These are phyloP conservation scores for Odontamblyopus lacepedii DNA, from an alignment of 2,797 vertebrate species.

Conservation along the genomic window DNA sequence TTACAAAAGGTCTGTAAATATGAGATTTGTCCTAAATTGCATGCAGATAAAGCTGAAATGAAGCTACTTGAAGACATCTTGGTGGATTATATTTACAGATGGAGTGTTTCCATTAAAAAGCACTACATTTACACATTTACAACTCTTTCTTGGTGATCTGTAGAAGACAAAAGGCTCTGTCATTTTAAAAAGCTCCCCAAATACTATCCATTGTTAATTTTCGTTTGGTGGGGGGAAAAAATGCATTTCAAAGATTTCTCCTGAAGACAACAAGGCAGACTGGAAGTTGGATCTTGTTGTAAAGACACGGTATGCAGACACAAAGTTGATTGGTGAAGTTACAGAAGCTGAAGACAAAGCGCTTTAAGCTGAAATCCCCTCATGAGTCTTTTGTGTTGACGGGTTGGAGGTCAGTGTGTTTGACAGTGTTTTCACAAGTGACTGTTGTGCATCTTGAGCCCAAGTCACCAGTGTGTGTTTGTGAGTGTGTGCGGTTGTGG, in stretches of 20 bases:
- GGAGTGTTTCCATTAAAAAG: too few relatives aligned
- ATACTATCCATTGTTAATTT: not conserved
- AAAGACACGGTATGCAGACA: not conserved
- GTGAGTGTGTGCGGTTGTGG: not conserved
- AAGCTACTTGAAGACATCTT: too few relatives aligned
- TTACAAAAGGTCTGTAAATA: too few relatives aligned
- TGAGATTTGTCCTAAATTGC: too few relatives aligned
- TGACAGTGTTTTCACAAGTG: slow-evolving; percentile 26
- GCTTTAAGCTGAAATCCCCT: slow-evolving; percentile 1
- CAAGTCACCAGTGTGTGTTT: slow-evolving; percentile 23
- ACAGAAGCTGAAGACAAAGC: not conserved
- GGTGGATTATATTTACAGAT: too few relatives aligned
- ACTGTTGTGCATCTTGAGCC: slow-evolving; percentile 23
- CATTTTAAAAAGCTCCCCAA: too few relatives aligned
- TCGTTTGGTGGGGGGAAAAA: not conserved
- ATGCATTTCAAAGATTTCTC: not conserved
- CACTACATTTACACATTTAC: too few relatives aligned
- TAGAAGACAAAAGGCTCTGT: too few relatives aligned
- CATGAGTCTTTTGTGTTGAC: slow-evolving; percentile 8
- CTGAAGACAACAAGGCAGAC: not conserved
- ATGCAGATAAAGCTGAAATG: too few relatives aligned
- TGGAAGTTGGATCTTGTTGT: not conserved
- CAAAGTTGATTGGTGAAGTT: not conserved
- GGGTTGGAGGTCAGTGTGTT: slow-evolving; percentile 21
- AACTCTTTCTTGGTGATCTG: too few relatives aligned